phyloP scores from a whole-genome alignment of 2,888 invertebrate species.

The Phaedon cochleariae region DNA sequence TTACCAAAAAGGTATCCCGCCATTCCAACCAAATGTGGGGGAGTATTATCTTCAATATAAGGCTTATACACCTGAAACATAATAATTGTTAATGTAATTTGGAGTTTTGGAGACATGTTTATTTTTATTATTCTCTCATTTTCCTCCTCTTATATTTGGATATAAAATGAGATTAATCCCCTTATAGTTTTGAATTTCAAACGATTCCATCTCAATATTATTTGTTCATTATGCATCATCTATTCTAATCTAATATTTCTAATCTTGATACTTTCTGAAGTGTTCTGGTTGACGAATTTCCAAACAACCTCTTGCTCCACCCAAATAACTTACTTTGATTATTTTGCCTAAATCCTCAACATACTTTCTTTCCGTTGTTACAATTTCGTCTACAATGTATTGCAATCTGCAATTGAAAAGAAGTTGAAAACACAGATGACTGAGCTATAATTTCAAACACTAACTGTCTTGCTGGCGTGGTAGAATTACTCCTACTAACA shows the following conservation, averaged over 20 bases:
- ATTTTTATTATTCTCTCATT: no score
- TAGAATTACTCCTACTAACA: slow-evolving; percentile 25
- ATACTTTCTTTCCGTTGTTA: slow-evolving; percentile 56
- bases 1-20: slow-evolving; percentile 52
- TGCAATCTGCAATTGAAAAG: slow-evolving; percentile 48
- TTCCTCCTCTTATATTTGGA: no score
- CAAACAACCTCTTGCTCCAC: no score
- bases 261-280: no score
- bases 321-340: slow-evolving; percentile 49
- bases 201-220: no score
- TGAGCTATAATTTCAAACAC: not conserved
- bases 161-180: no score
- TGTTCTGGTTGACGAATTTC: no score
- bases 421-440: not conserved
- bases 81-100: not conserved
- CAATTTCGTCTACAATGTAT: slow-evolving; percentile 55
- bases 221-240: no score
- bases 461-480: slow-evolving; percentile 23
- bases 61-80: slow-evolving; percentile 53
- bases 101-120: no score
- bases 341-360: slow-evolving; percentile 52
- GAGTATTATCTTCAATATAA: slow-evolving; percentile 45
- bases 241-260: no score
- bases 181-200: no score
- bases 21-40: slow-evolving; percentile 34